A percentile compares a stretch with the other conserved stretches of the same genome.
phyloP scores from a whole-genome alignment of 2,797 vertebrate genomes.

The Lophotriccus pileatus region DNA sequence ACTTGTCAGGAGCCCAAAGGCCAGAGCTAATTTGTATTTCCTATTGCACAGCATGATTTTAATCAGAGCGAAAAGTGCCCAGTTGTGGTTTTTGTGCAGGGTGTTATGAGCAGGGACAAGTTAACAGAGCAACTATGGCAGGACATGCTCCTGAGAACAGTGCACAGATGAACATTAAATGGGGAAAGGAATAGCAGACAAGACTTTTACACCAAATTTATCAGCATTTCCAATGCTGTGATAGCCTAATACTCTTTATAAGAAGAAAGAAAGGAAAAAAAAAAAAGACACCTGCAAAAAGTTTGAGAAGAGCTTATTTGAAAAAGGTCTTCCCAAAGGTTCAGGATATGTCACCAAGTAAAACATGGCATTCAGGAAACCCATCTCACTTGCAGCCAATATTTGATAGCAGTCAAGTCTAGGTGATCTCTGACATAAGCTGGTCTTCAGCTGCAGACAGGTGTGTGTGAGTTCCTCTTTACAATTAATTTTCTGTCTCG shows the following conservation, averaged over 20 bases:
- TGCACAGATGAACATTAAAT: background rate
- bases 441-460: background rate
- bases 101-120: background rate
- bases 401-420: background rate
- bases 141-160: background rate
- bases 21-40: slow-evolving; percentile 25
- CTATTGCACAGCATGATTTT: slow-evolving; percentile 40
- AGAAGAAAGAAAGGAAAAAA: background rate
- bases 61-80: background rate
- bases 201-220: background rate
- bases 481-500: background rate
- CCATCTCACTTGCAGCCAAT: background rate
- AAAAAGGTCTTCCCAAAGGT: background rate
- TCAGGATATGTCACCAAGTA: background rate
- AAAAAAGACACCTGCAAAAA: background rate
- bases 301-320: background rate
- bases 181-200: background rate
- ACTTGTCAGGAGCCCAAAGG: slow-evolving; percentile 15
- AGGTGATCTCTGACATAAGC: background rate
- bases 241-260: background rate
- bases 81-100: background rate
- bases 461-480: background rate
- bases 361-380: background rate
- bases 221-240: background rate
- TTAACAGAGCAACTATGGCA: background rate